phyloP scores from a whole-genome alignment of 1,140 invertebrate species.

The Formica exsecta region DNA sequence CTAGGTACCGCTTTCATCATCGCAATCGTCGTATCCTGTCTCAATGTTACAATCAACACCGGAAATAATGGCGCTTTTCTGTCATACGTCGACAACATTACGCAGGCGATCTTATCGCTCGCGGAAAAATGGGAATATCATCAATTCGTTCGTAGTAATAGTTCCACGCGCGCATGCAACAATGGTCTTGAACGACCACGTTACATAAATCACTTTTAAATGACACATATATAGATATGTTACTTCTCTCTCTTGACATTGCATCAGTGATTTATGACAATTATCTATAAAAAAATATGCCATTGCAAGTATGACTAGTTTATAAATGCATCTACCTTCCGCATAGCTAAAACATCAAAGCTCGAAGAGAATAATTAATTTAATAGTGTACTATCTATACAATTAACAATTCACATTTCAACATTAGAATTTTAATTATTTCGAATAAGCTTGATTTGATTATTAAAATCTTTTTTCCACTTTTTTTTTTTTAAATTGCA shows the following conservation, averaged over 20 bases:
- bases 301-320: background rate
- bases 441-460: background rate
- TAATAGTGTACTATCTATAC: background rate
- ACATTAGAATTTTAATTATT: slow-evolving; percentile 15
- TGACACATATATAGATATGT: background rate
- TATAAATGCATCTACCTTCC: background rate
- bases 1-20: background rate
- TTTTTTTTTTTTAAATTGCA: too few species aligned
- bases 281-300: background rate
- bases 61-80: slow-evolving; percentile 1
- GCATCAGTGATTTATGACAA: slow-evolving; percentile 28
- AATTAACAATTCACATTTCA: background rate
- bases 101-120: background rate
- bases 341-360: background rate
- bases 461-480: background rate
- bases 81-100: background rate
- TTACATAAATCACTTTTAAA: slow-evolving; percentile 54
- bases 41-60: background rate
- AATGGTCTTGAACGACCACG: background rate
- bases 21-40: background rate
- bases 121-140: background rate
- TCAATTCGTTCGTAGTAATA: background rate
- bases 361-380: background rate
- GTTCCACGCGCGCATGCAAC: background rate
- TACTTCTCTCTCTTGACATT: slow-evolving; percentile 20